Evolutionary conservation across 2,888 invertebrate species (phyloP).

Genomic region (Troilus luridus): DNA sequence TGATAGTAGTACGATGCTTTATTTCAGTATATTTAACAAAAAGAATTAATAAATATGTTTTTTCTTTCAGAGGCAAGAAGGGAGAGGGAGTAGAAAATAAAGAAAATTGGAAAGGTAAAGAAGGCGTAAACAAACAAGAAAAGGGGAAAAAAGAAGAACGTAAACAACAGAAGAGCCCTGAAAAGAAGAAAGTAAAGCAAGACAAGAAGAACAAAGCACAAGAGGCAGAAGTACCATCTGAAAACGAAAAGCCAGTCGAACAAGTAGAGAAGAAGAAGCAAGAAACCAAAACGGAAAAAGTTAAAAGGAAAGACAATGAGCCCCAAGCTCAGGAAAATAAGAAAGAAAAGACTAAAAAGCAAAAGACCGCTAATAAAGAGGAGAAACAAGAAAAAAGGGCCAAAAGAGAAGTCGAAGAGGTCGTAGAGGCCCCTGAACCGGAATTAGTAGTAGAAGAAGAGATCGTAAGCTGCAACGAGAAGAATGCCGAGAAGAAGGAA

Average conservation of each 20-base stretch:
- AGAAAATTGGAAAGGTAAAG: constrained; percentile 54
- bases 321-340: constrained; percentile 3
- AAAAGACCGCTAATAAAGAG: background rate
- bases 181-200: constrained; percentile 54
- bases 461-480: background rate
- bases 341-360: constrained; percentile 13
- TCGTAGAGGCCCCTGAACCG: background rate
- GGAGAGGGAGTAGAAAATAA: constrained; percentile 48
- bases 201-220: constrained; percentile 33
- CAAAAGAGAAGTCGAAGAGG: constrained; percentile 1
- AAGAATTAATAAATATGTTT: background rate
- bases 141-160: constrained; percentile 47
- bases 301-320: background rate
- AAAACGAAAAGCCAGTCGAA: constrained; percentile 57
- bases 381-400: constrained; percentile 11
- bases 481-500: background rate
- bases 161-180: constrained; percentile 11
- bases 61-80: constrained; percentile 49
- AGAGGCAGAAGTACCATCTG: constrained; percentile 46
- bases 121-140: constrained; percentile 45
- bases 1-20: background rate
- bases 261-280: constrained; percentile 40
- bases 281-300: constrained; percentile 45
- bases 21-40: background rate
- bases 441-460: background rate